Base-by-base conservation (phyloP, 1,140 invertebrate species). In the Camponotus floridanus region DNA sequence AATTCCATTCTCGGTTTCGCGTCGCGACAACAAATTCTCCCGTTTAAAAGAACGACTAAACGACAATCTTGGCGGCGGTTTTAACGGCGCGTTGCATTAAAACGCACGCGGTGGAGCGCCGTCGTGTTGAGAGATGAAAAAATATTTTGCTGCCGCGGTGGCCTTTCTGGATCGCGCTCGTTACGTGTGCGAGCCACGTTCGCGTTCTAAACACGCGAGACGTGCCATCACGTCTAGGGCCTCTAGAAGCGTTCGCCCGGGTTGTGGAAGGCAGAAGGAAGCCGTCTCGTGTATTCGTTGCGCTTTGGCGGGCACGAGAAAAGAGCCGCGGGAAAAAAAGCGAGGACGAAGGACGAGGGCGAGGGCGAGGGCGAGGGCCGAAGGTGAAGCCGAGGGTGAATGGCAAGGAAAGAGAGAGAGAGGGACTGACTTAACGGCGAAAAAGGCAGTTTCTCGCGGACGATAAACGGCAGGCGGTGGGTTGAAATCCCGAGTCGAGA, bases 161-260 rank as follows among this genome's bases (percentile, higher is more conserved):
- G 87, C 87, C 84, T 18, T 55, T 21, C 80, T 79, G 45, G 45
- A 15, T 48, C 88, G 57, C 57, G 15, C 86, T 90, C 73, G 80
- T 91, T 89, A 80, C n/a, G 74, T 21, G 76, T 90, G 84, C 89
- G 64, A 68, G 76, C 85, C 91, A 92, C 91, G 91, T 91, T 83
- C 57, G 59, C 68, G 81, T 78, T 91, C 87, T 88, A 92, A 92
- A 92, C 91, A 91, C 81, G 91, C 70, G 59, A 71, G 85, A 92
- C 91, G 91, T 91, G 91, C 85, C 73, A 86, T 86, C 91, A 89
- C 91, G 91, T 74, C 48, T 87, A 88, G 31, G 45, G 21, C 13
- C 18, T 33, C 55, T 64, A 33, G 73, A 73, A 89, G 86, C 88
- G 79, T 36, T 42, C 78, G 64, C 33, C 11, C 68, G 87, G 86